Evolutionary conservation across 2,888 invertebrate species (phyloP), one percentile per base, ranked within the genome.

Genomic region (Scotopteryx bipunctaria): DNA sequence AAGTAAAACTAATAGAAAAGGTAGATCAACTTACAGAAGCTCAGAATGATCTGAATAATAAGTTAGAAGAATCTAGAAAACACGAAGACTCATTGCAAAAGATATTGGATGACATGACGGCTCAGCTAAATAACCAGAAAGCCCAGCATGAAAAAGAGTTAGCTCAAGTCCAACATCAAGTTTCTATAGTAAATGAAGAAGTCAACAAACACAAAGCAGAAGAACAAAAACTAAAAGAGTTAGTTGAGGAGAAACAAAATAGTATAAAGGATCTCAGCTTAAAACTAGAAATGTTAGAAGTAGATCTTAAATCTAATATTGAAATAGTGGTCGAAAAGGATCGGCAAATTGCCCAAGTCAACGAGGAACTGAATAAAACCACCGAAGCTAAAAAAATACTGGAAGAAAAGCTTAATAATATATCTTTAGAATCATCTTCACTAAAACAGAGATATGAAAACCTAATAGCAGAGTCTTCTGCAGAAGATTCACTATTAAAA

Each of bases 31-130:
- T 91, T 31, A 83, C 86, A 42, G 85, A 83, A 65, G 90, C 90
- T 8, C 86, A 89, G 61, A 87, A 90, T 58, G 89, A 91, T 57
- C 74, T 91, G 25, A 85, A 84, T 63, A 84, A 88, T 55, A 86
- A 91, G 71, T 63, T 86, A 14, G 91, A 91, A 69, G 85, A 87
- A 69, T 89, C 92, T 41, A 80, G 81, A 55, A 83, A 83, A 67
- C 82, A 91, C 45, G 90, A 91, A 73, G 86, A 88, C 60, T 87
- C 83, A 0, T 69, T 91, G 41, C 86, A 91, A 70, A 89, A 86
- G 63, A 74, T 86, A 58, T 70, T 91, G 47, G 75, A 87, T 55
- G 84, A 88, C 60, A 82, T 88, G 70, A 81, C 85, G 32, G 66
- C 82, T 31, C 91, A 92, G 66, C 68, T 91, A 43, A 86, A 86